Conservation (phyloP, 2,113 vertebrate species). For the Ranitomeya variabilis region DNA sequence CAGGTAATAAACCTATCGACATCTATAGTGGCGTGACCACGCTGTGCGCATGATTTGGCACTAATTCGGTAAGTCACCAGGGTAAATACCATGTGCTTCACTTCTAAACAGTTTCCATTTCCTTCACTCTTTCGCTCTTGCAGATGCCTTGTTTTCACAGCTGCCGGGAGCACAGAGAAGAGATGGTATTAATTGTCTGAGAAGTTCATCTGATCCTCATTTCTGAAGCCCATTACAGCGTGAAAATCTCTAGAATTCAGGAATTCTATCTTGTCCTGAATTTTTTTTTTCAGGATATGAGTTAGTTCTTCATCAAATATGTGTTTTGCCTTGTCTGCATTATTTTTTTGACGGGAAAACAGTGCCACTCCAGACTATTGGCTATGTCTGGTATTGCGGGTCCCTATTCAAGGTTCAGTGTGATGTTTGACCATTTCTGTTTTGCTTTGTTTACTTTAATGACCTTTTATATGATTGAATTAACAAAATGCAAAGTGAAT, state of each 20-base stretch:
- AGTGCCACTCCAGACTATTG: neutral
- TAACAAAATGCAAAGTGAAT: no score
- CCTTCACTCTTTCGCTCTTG: neutral
- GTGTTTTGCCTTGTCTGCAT: neutral
- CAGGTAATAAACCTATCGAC: conserved; percentile 34
- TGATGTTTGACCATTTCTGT: neutral
- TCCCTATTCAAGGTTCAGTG: neutral
- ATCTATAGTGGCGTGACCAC: conserved; percentile 40
- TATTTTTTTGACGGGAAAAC: neutral
- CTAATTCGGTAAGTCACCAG: conserved; percentile 27
- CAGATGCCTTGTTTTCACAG: conserved; percentile 42
- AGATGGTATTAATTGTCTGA: conserved; percentile 32
- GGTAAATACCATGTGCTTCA: conserved; percentile 32
- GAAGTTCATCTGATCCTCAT: conserved; percentile 47
- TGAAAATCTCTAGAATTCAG: conserved; percentile 13
- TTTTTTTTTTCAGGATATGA: conserved; percentile 17
- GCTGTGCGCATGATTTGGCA: conserved; percentile 46
- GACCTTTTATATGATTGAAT: no score
- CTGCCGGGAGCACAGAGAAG: neutral
- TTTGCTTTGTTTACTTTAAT: no score
- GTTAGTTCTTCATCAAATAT: neutral
- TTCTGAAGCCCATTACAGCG: conserved; percentile 37
- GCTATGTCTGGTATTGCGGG: neutral
- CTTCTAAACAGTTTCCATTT: conserved; percentile 26
- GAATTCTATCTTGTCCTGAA: conserved; percentile 43